Evolutionary conservation across 2,113 vertebrate species (phyloP).

Genomic region (Psophia crepitans): DNA sequence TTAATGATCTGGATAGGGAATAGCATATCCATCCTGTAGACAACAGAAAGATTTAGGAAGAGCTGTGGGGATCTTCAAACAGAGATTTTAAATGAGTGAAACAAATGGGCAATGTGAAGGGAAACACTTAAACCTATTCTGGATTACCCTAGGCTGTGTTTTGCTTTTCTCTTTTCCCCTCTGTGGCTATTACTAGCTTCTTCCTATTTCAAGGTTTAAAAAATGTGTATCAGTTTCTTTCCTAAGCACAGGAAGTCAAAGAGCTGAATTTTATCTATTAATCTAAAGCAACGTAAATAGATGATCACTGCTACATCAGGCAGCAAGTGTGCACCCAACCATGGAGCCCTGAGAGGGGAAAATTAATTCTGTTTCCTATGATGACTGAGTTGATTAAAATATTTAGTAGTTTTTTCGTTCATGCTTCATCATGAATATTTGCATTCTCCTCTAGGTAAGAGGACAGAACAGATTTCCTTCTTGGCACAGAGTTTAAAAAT

Average conservation of each 20-base stretch:
- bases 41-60: background rate
- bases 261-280: constrained; percentile 58
- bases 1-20: background rate
- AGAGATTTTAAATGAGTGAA: background rate
- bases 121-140: background rate
- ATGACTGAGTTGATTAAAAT: constrained; percentile 66
- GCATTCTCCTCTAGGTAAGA: constrained; percentile 5
- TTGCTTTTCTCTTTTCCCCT: background rate
- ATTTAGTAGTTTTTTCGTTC: constrained; percentile 33
- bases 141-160: constrained; percentile 11
- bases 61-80: background rate
- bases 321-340: constrained; percentile 54
- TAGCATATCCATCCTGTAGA: background rate
- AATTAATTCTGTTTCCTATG: constrained; percentile 46
- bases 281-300: constrained; percentile 59
- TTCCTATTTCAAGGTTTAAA: constrained; percentile 52
- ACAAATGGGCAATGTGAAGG: background rate
- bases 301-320: constrained; percentile 51
- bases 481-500: background rate
- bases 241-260: constrained; percentile 41
- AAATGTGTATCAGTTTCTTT: constrained; percentile 50
- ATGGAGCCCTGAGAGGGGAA: constrained; percentile 5
- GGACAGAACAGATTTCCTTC: background rate
- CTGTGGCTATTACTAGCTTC: background rate
- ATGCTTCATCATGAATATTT: constrained; percentile 33